A percentile compares a stretch with the other conserved stretches of the same genome.
phyloP scores from a whole-genome alignment of 2,113 vertebrate genomes.

The Limanda limanda region DNA sequence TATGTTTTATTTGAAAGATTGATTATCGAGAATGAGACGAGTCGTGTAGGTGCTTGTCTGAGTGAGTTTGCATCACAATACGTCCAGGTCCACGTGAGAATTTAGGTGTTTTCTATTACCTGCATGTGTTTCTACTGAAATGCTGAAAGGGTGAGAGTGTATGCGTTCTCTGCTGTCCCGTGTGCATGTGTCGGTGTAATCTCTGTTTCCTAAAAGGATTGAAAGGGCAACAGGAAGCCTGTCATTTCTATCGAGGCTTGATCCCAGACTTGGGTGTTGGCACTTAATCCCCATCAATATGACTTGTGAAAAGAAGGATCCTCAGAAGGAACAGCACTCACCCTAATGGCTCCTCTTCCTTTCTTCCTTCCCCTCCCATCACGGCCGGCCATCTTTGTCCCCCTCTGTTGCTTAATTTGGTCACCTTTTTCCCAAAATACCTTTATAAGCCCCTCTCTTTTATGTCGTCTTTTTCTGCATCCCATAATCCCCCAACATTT shows the following conservation, averaged over 20 bases:
- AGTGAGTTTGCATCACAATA: not conserved
- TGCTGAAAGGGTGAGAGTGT: not conserved
- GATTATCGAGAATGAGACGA: not conserved
- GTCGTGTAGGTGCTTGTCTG: not conserved
- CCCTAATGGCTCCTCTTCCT: not conserved
- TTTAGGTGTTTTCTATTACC: not conserved
- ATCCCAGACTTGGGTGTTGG: slow-evolving; percentile 51
- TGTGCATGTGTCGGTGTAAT: slow-evolving; percentile 47
- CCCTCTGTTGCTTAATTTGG: too few species aligned
- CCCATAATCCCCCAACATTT: slow-evolving; percentile 7
- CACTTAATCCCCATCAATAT: slow-evolving; percentile 58
- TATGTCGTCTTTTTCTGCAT: slow-evolving; percentile 4
- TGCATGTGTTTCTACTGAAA: not conserved
- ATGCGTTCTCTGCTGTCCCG: slow-evolving; percentile 12
- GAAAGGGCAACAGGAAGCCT: slow-evolving; percentile 61
- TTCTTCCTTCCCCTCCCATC: not conserved
- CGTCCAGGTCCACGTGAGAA: not conserved
- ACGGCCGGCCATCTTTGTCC: not conserved
- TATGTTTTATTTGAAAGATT: slow-evolving; percentile 29
- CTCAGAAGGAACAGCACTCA: slow-evolving; percentile 15
- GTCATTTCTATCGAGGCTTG: slow-evolving; percentile 55
- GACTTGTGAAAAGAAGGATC: slow-evolving; percentile 26
- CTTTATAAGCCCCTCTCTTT: slow-evolving; percentile 5
- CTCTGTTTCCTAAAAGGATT: slow-evolving; percentile 74
- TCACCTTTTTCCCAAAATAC: slow-evolving; percentile 18